These are phyloP conservation scores for Hylia prasina DNA, from an alignment of 2,113 vertebrate genomes.

Conservation along the genomic window DNA sequence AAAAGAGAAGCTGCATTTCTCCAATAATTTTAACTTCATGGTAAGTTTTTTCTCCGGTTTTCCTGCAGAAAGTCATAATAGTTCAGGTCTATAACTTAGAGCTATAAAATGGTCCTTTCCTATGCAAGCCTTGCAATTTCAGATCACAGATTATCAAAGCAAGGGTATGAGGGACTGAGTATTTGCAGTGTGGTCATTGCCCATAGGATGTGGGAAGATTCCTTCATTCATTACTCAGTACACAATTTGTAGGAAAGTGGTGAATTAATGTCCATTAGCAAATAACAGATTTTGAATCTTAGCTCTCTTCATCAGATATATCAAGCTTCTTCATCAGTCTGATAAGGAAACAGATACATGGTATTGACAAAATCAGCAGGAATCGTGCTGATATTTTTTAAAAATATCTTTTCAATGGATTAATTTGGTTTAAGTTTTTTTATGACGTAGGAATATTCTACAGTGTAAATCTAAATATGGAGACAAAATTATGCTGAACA, in stretches of 20 bases:
- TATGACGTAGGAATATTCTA: not conserved
- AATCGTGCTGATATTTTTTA: not conserved
- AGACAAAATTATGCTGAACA: constrained; percentile 34
- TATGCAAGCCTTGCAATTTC: not conserved
- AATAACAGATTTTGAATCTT: not conserved
- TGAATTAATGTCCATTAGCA: not conserved
- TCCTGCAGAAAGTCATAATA: not conserved
- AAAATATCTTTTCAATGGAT: not conserved
- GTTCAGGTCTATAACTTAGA: not conserved
- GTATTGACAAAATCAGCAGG: not conserved
- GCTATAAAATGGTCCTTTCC: not conserved
- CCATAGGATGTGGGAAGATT: not conserved
- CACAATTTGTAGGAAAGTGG: not conserved
- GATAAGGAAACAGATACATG: not conserved
- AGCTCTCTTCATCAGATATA: not conserved
- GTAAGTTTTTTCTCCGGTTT: not conserved
- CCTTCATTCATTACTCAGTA: not conserved
- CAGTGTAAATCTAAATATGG: constrained; percentile 9
- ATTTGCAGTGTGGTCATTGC: not conserved
- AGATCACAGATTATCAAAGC: not conserved
- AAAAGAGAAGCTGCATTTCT: not conserved
- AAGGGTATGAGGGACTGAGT: not conserved
- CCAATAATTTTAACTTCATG: not conserved
- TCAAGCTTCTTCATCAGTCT: not conserved
- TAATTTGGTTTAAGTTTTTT: not conserved